Base-by-base conservation (phyloP, 2,113 vertebrate genomes). In the Corythornis vintsioides region DNA sequence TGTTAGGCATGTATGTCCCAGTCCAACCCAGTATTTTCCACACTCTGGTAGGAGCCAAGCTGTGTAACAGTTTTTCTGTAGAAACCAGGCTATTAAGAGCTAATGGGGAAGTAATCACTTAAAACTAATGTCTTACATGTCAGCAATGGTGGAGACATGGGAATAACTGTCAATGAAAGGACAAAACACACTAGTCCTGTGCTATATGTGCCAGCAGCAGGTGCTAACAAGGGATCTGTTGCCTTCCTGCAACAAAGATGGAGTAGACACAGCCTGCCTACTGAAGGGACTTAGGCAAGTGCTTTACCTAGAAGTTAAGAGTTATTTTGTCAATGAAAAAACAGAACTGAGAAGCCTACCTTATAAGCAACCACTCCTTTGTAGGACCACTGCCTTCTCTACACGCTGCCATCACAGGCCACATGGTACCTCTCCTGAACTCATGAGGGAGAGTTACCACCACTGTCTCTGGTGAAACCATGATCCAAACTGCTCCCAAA, bases 391-490 rank as follows among this genome's bases (percentile, higher is more conserved):
- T 57, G 60, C 31, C 9, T 74, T 29, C 25, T 15, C 28, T 57
- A 28, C n/a, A 35, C 42, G 28, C 22, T 57, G 31, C 74, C 28
- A 15, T 57, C 22, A 18, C 55, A 79, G 55, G 13, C 11, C 0
- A 2, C 6, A 13, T 8, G 15, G 18, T 24, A 67, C 8, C 9
- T 56, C 22, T 18, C 19, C 19, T 73, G 35, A 56, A 67, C n/a
- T 67, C 60, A 67, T 5, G 3, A 13, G 6, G 28, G 33, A 48
- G 47, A 67, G 31, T 33, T 50, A 50, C 5, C 25, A 29, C 42
- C 40, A 31, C 61, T 50, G 5, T 50, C 47, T 38, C 13, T 2
- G 0, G 19, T 11, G 29, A 0, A 0, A 22, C 42, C 5, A 2
- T 2, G 3, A 56, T 50, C 25, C 22, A 56, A 8, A 25, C 26